Conservation (phyloP, 2,113 vertebrate genomes). For the Azemiops feae region DNA sequence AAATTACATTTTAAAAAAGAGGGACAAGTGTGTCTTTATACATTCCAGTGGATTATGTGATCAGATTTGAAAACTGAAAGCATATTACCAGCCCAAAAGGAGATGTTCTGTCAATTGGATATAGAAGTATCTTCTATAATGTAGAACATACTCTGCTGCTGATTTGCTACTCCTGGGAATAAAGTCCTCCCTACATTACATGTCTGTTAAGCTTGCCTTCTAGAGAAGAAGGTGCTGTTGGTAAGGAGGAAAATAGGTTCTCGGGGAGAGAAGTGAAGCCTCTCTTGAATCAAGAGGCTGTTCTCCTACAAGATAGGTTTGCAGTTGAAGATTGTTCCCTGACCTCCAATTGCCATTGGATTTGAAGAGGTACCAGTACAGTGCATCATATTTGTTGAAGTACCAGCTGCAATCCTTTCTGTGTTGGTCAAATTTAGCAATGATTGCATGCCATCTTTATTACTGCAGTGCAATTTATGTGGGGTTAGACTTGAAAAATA, state of each 20-base stretch:
- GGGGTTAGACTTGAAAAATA: background rate
- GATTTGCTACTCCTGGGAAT: background rate
- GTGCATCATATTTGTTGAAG: background rate
- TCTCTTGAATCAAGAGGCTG: background rate
- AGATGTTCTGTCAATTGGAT: background rate
- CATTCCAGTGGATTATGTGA: background rate
- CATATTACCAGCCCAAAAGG: slow-evolving; percentile 17
- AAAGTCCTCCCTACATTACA: background rate
- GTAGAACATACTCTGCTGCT: background rate
- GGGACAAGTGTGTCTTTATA: background rate
- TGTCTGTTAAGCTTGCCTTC: background rate
- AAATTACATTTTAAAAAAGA: slow-evolving; percentile 3
- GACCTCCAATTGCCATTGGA: background rate
- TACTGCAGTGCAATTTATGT: background rate
- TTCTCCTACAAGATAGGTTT: background rate
- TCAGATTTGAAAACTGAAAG: slow-evolving; percentile 15
- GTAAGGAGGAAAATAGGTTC: background rate
- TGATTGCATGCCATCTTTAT: background rate
- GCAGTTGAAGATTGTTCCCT: background rate
- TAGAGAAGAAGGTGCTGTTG: background rate
- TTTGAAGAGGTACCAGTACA: background rate
- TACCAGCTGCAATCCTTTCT: background rate
- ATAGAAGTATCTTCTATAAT: background rate
- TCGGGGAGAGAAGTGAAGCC: background rate
- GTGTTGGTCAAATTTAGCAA: background rate